phyloP scores from a whole-genome alignment of 1,140 invertebrate genomes.

The Drosophila funebris region DNA sequence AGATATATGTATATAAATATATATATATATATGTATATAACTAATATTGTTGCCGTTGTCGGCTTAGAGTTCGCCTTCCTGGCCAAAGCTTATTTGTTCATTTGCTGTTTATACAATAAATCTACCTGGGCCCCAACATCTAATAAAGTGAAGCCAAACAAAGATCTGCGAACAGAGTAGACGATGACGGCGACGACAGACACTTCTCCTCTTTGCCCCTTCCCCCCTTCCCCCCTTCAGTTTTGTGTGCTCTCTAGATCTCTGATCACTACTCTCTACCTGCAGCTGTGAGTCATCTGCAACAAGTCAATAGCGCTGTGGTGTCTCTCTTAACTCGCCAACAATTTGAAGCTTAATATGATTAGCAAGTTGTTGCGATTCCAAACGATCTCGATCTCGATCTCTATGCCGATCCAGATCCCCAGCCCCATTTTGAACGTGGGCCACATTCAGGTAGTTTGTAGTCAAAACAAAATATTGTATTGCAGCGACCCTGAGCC shows the following conservation, averaged over 20 bases:
- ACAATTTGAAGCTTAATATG: conserved; percentile 73
- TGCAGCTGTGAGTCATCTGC: conserved; percentile 61
- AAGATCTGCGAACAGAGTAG: conserved; percentile 19
- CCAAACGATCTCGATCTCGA: conserved; percentile 15
- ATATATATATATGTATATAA: conserved; percentile 49
- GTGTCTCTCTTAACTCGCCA: conserved; percentile 48
- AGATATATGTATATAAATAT: neutral
- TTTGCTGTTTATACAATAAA: conserved; percentile 73
- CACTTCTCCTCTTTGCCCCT: neutral
- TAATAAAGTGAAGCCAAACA: conserved; percentile 49
- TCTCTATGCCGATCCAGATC: neutral
- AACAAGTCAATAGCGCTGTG: conserved; percentile 19
- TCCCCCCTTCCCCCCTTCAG: too few species aligned
- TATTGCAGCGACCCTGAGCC: conserved; percentile 52
- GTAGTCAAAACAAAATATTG: conserved; percentile 59
- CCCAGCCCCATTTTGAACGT: conserved; percentile 6
- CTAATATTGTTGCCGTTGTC: conserved; percentile 18
- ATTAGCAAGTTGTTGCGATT: conserved; percentile 65
- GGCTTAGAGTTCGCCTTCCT: conserved; percentile 31
- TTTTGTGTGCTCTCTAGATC: too few species aligned
- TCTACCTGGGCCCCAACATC: conserved; percentile 66
- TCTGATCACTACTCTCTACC: conserved; percentile 39
- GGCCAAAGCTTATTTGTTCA: conserved; percentile 60
- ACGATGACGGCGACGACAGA: neutral
- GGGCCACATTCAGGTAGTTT: conserved; percentile 52